Evolutionary conservation across 2,888 invertebrate genomes (phyloP).

Genomic region (Stegophylla sp.): DNA sequence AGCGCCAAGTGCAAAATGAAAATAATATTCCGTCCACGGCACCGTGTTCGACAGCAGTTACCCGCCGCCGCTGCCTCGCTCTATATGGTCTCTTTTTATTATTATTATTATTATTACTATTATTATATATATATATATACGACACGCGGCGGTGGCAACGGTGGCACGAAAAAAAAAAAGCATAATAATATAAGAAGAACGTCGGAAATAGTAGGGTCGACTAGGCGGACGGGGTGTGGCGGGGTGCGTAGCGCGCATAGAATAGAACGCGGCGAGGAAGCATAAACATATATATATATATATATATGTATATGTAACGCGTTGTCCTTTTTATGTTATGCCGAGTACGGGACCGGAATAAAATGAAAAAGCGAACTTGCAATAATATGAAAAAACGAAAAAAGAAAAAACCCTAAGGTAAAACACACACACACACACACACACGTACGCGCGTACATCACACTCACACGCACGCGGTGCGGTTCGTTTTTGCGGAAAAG

Average conservation of each 20-base stretch:
- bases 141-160: conserved; percentile 9
- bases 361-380: conserved; percentile 57
- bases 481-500: conserved; percentile 3
- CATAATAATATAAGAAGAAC: conserved; percentile 23
- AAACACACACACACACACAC: not conserved
- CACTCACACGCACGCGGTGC: not conserved
- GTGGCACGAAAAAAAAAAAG: conserved; percentile 30
- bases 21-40: conserved; percentile 54
- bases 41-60: conserved; percentile 54
- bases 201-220: conserved; percentile 34
- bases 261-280: conserved; percentile 13
- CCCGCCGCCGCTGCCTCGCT: conserved; percentile 3
- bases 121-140: conserved; percentile 21
- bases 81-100: not conserved
- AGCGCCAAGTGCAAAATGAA: conserved; percentile 48
- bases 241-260: conserved; percentile 7
- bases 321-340: conserved; percentile 53
- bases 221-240: not conserved
- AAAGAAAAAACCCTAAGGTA: conserved; percentile 39
- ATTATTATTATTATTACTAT: conserved; percentile 34
- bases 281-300: not conserved
- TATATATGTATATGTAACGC: conserved; percentile 8
- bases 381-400: conserved; percentile 38
- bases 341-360: conserved; percentile 53
- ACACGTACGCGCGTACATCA: not conserved